A percentile compares a stretch with the other conserved stretches of the same genome.
Conservation (phyloP, 2,113 vertebrate genomes). For the Cepphus grylle region DNA sequence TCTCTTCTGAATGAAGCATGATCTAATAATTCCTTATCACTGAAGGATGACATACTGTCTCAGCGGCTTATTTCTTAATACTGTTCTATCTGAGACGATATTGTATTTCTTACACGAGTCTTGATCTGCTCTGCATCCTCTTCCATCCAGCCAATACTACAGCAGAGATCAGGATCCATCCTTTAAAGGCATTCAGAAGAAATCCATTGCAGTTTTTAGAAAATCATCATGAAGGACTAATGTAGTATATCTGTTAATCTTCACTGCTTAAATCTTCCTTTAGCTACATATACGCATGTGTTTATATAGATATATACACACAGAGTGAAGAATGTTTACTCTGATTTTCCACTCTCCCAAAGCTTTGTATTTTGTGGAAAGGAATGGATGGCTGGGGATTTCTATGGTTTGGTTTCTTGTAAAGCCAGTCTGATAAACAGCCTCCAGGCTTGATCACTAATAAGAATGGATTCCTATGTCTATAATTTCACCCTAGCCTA, state of each 20-base stretch:
- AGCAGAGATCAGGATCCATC: background rate
- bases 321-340: background rate
- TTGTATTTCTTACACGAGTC: background rate
- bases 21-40: background rate
- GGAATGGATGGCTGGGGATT: background rate
- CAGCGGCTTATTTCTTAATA: background rate
- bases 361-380: background rate
- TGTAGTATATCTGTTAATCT: background rate
- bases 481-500: background rate
- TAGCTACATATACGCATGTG: background rate
- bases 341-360: background rate
- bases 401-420: background rate
- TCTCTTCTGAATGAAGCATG: background rate
- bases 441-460: background rate
- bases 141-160: background rate
- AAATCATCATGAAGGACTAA: background rate
- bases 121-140: background rate
- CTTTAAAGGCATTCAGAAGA: background rate
- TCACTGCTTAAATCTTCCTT: background rate
- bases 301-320: background rate
- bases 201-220: background rate
- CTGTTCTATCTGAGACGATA: background rate
- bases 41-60: background rate
- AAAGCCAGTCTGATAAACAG: background rate
- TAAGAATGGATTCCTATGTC: background rate